Evolutionary conservation across 2,113 vertebrate genomes (phyloP).

Genomic region (Mus spicilegus): DNA sequence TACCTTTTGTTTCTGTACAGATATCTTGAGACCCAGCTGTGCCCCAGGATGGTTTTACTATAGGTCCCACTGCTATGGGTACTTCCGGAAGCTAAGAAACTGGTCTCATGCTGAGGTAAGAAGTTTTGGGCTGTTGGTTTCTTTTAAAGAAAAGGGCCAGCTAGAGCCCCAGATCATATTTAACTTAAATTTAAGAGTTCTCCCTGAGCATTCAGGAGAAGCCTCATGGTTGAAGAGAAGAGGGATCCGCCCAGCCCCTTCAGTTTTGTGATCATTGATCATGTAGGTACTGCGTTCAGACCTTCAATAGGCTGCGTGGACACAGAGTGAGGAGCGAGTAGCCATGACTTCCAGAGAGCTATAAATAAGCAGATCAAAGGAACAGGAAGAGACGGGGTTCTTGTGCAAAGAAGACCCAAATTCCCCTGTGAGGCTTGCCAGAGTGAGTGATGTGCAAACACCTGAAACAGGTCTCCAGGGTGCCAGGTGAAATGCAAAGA

Average conservation of each 20-base stretch:
- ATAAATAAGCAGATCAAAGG: background rate
- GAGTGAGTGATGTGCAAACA: background rate
- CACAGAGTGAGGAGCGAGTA: background rate
- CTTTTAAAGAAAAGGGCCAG: background rate
- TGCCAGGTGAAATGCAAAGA: background rate
- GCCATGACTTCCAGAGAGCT: background rate
- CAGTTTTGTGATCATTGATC: background rate
- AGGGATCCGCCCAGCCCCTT: background rate
- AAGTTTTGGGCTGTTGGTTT: fast-evolving
- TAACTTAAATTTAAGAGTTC: background rate
- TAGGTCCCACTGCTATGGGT: conserved; percentile 78
- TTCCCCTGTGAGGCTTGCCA: background rate
- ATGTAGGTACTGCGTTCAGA: background rate
- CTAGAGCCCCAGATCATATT: background rate
- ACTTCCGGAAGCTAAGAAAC: conserved; percentile 56
- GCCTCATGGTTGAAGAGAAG: background rate
- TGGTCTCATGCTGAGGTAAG: conserved; percentile 85
- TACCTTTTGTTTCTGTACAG: conserved; percentile 14
- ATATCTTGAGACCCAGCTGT: conserved; percentile 59
- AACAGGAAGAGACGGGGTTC: background rate
- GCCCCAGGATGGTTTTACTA: conserved; percentile 79
- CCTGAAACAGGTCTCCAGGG: background rate
- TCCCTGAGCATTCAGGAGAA: background rate
- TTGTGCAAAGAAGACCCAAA: background rate
- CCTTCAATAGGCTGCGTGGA: background rate